These are phyloP conservation scores for Penelope pileata DNA, from an alignment of 2,113 vertebrate genomes.

Conservation along the genomic window DNA sequence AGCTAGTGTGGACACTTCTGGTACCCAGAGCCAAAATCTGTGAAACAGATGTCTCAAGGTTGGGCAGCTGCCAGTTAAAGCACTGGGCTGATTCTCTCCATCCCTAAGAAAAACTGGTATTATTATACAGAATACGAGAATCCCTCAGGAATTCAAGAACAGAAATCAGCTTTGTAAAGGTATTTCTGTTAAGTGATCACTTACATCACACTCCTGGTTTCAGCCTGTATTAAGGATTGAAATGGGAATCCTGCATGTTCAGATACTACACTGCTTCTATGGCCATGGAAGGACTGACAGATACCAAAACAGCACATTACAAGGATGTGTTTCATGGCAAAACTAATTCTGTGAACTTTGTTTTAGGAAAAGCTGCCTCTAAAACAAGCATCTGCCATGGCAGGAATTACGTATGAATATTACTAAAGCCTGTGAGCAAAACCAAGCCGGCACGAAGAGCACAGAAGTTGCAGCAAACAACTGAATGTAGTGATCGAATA, in stretches of 20 bases:
- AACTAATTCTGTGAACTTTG: not conserved
- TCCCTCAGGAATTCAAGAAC: not conserved
- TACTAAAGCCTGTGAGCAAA: not conserved
- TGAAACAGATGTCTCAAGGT: not conserved
- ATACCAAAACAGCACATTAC: not conserved
- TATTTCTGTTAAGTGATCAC: too few species aligned
- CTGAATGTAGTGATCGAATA: not conserved
- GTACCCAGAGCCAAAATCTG: not conserved
- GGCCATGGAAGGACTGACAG: not conserved
- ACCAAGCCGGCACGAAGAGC: not conserved
- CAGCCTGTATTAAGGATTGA: not conserved
- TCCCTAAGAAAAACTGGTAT: not conserved
- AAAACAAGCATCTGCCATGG: not conserved
- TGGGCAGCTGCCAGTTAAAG: not conserved
- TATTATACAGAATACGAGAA: not conserved
- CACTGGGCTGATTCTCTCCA: not conserved
- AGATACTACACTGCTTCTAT: not conserved
- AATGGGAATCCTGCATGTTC: not conserved
- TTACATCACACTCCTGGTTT: not conserved
- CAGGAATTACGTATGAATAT: not conserved
- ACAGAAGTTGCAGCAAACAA: not conserved
- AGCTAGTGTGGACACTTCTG: not conserved
- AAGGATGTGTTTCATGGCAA: not conserved
- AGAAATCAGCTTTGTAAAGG: too few species aligned
- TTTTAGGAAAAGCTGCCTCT: not conserved